Conservation (phyloP, 92 coral and sea anemone species). For the Epizoanthus rinbou region DNA sequence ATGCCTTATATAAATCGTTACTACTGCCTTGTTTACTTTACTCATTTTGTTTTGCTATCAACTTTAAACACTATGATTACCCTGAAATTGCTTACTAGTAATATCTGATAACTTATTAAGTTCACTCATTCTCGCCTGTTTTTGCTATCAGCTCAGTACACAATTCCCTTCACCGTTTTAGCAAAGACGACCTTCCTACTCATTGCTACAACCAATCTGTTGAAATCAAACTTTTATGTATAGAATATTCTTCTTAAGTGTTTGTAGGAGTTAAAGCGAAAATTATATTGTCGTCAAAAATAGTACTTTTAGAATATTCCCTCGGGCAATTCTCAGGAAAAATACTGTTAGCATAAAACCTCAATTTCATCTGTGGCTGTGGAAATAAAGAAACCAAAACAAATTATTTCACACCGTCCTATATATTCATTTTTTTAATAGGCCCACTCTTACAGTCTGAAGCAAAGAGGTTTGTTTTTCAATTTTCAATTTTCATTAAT, state of each 20-base stretch:
- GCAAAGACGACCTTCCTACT: background rate
- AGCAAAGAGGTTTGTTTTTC: background rate
- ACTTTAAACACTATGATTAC: slow-evolving; percentile 8
- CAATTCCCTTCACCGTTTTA: background rate
- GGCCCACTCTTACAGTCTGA: background rate
- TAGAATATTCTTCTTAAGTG: background rate
- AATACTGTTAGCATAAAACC: background rate
- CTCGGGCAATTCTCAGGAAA: background rate
- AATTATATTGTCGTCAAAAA: background rate
- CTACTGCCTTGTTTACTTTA: background rate
- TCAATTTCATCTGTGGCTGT: background rate
- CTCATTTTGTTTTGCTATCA: background rate
- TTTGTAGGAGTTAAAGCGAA: background rate
- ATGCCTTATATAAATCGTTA: background rate
- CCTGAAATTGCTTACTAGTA: background rate
- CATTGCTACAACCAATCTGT: background rate
- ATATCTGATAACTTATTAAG: background rate
- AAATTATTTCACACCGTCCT: background rate
- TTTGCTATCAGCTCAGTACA: background rate
- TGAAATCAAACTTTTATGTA: background rate
- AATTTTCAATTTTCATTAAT: background rate
- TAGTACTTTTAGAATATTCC: background rate
- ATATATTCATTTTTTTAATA: background rate
- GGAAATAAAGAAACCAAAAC: background rate
- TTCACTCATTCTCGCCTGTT: background rate